phyloP scores from a whole-genome alignment of 2,888 invertebrate genomes.

The Erynnis tages region DNA sequence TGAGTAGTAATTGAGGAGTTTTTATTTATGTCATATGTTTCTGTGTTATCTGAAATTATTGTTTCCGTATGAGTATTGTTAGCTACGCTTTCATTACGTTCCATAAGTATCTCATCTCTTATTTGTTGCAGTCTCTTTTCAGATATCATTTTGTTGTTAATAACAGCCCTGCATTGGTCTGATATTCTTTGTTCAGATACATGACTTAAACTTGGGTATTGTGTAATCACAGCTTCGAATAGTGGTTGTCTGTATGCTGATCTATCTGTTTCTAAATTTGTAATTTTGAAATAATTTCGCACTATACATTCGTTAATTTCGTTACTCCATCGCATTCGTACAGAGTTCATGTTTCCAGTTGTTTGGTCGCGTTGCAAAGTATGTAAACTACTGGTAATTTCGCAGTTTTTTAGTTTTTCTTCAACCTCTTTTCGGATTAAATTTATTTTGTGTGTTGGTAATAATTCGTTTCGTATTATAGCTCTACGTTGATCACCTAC shows the following conservation, averaged over 20 bases:
- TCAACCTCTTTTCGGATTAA: no score
- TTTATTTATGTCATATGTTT: no score
- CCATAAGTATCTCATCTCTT: background rate
- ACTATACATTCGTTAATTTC: slow-evolving; percentile 29
- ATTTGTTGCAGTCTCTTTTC: background rate
- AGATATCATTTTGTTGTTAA: slow-evolving; percentile 26
- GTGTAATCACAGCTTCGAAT: slow-evolving; percentile 7
- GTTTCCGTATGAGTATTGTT: no score
- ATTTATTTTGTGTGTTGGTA: slow-evolving; percentile 14
- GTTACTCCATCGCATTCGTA: slow-evolving; percentile 21
- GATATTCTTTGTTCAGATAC: slow-evolving; percentile 28
- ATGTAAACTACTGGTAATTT: no score
- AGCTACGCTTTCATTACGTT: background rate
- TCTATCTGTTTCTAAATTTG: slow-evolving; percentile 18
- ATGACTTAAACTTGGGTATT: slow-evolving; percentile 13
- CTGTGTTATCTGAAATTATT: no score
- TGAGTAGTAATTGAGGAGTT: no score
- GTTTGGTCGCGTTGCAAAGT: no score
- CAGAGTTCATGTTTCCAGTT: no score
- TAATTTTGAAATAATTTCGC: slow-evolving; percentile 20
- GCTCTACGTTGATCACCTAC: slow-evolving; percentile 33
- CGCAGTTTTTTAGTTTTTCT: no score
- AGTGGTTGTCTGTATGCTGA: slow-evolving; percentile 22
- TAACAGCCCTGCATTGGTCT: slow-evolving; percentile 25
- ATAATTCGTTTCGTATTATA: slow-evolving; percentile 30